A percentile compares a stretch with the other conserved stretches of the same genome.
Conservation (phyloP, 2,797 vertebrate species). For the Crenuchus spilurus region DNA sequence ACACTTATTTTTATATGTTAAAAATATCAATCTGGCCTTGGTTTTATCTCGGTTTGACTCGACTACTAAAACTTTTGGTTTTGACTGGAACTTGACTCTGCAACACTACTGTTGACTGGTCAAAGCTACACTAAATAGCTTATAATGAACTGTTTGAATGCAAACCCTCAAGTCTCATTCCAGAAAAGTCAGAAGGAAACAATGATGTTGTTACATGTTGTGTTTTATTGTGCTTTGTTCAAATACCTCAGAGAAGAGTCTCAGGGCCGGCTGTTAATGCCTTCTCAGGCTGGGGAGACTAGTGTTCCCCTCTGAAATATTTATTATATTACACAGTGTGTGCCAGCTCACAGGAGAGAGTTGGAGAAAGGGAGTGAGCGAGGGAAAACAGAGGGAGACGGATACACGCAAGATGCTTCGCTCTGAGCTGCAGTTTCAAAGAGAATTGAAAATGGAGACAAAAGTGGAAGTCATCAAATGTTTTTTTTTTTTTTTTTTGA, state of each 20-base stretch:
- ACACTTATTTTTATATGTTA: no score
- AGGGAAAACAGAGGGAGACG: neutral
- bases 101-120: no score
- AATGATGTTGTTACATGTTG: neutral
- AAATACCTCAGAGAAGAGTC: neutral
- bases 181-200: neutral
- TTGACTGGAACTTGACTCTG: no score
- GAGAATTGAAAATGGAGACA: slow-evolving; percentile 24
- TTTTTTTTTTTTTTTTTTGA: neutral
- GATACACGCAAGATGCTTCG: neutral
- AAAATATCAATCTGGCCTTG: no score
- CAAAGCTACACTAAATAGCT: neutral
- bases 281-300: neutral
- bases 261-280: neutral
- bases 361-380: neutral
- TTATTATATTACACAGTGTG: slow-evolving; percentile 29
- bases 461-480: slow-evolving; percentile 21
- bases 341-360: neutral
- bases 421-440: slow-evolving; percentile 25
- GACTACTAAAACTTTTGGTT: no score
- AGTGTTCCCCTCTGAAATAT: slow-evolving; percentile 26
- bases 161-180: neutral
- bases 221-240: neutral
- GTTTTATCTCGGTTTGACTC: no score
- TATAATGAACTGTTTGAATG: neutral